Conservation (phyloP, 2,797 vertebrate genomes). For the Valencia hispanica region DNA sequence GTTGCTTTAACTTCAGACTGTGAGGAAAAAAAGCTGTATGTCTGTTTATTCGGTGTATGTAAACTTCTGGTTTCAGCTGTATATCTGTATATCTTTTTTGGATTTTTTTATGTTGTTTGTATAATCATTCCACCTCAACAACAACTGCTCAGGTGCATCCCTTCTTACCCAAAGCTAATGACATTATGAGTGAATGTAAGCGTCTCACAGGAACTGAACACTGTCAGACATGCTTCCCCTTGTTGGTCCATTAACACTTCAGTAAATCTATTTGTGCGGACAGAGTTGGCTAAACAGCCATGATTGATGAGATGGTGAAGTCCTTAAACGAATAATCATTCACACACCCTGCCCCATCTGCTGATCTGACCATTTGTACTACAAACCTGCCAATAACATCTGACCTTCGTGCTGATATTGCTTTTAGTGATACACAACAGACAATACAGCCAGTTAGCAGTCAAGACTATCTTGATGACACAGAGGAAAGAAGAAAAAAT, state of each 20-base stretch:
- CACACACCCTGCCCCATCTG: constrained; percentile 49
- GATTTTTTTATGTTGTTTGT: not conserved
- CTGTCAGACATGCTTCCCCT: constrained; percentile 11
- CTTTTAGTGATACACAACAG: constrained; percentile 72
- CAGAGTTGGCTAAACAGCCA: constrained; percentile 60
- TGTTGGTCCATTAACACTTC: constrained; percentile 76
- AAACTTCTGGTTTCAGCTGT: too few species aligned
- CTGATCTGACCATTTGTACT: constrained; percentile 57
- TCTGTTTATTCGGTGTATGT: too few species aligned
- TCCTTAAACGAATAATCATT: constrained; percentile 87
- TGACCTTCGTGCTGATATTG: constrained; percentile 86
- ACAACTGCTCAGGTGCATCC: not conserved
- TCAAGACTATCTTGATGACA: constrained; percentile 81
- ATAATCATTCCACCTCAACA: not conserved
- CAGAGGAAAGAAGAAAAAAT: constrained; percentile 53
- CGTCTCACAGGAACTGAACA: not conserved
- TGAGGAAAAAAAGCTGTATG: too few species aligned
- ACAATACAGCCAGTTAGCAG: constrained; percentile 87
- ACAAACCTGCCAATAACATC: constrained; percentile 92
- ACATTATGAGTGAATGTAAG: too few species aligned
- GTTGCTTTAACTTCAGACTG: too few species aligned
- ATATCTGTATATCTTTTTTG: too few species aligned
- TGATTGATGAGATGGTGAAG: constrained; percentile 84
- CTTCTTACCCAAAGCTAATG: not conserved
- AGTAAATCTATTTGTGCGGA: constrained; percentile 38